Base-by-base conservation (phyloP, 2,888 invertebrate species). In the Operophtera brumata region DNA sequence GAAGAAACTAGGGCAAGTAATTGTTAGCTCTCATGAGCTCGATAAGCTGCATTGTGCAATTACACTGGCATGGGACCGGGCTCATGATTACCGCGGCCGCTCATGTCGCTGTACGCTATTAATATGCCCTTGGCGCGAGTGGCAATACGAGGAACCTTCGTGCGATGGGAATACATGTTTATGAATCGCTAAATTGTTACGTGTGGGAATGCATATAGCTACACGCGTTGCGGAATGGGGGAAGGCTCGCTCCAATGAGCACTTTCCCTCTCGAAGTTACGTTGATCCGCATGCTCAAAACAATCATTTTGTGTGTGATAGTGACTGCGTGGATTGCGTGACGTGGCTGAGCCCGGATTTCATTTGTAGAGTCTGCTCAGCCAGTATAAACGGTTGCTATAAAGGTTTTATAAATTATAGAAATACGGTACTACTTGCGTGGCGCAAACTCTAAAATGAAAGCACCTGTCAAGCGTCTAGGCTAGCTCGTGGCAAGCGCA, bases 1-100 rank as follows among this genome's bases (percentile, higher is more conserved):
- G 67, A 77, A 74, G 82, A 86, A 86, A 84, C 80, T 86, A 67
- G 84, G 80, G 70, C 86, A 82, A 76, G 78, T 80, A 84, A 81
- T 82, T 80, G 80, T 77, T 77, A 71, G 73, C 74, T 84, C 80
- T 77, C 77, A 72, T 78, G 78, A 69, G 76, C 80, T 77, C 84
- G 82, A 82, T 86, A 86, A 84, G 81, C 78, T 82, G 83, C 84
- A 83, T 84, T 85, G 85, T 84, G 85, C 86, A 86, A 86, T 74
- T 75, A 69, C 64, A 46, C 36, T 47, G 75, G 75, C 73, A 81
- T 78, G 78, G 81, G 79, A 75, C 75, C 71, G 67, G 67, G 67
- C 67, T 55, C 73, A 75, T 80, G 82, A 82, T 80, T 75, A 79
- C 81, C 78, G 79, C 75, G 78, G 76, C 79, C 79, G 79, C 75